A percentile compares a stretch with the other conserved stretches of the same genome.
phyloP scores from a whole-genome alignment of 2,888 invertebrate species.

The Schrankia costaestrigalis region DNA sequence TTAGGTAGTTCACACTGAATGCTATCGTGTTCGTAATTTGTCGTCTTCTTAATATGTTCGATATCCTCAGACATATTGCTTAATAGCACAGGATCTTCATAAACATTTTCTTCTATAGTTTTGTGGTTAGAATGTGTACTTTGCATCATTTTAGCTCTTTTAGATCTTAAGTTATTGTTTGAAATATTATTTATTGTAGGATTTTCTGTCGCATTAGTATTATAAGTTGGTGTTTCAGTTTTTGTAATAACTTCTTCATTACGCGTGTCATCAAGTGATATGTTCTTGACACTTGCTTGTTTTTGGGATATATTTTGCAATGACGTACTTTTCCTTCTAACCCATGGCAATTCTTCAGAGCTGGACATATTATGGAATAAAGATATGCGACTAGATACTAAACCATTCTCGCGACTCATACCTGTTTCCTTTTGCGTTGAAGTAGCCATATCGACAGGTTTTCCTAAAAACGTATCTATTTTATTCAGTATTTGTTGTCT shows the following conservation, averaged over 20 bases:
- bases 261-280: too few relatives aligned
- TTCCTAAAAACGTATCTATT: constrained; percentile 68
- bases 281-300: constrained; percentile 37
- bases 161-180: constrained; percentile 39
- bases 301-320: constrained; percentile 53
- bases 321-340: constrained; percentile 52
- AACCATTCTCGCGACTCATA: constrained; percentile 59
- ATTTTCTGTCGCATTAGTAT: background rate
- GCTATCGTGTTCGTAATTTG: constrained; percentile 33
- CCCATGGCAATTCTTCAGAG: constrained; percentile 54
- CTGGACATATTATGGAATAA: constrained; percentile 67
- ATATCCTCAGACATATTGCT: constrained; percentile 11
- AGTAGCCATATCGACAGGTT: constrained; percentile 44
- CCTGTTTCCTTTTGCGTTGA: constrained; percentile 37
- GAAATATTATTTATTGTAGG: background rate
- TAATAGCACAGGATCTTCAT: constrained; percentile 16
- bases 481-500: constrained; percentile 71
- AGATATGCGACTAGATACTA: constrained; percentile 74
- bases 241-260: constrained; percentile 16
- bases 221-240: constrained; percentile 10
- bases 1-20: constrained; percentile 13
- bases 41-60: constrained; percentile 28
- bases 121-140: constrained; percentile 36
- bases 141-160: constrained; percentile 44
- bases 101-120: constrained; percentile 43